Evolutionary conservation across 2,888 invertebrate genomes (phyloP).

Genomic region (Diplolepis rosae): DNA sequence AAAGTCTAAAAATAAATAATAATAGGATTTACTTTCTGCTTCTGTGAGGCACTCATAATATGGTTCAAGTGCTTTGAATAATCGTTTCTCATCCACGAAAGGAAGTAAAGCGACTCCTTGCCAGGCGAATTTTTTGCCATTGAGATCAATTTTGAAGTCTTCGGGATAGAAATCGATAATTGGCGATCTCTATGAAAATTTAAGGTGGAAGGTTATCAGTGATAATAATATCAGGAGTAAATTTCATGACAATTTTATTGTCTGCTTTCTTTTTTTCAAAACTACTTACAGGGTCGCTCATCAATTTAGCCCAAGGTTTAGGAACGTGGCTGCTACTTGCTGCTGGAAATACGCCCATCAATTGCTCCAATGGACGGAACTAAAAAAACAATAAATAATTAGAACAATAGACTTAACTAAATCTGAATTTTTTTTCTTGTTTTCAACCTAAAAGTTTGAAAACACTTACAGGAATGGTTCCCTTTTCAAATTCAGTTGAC

Average conservation of each 20-base stretch:
- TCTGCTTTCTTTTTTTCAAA: constrained; percentile 15
- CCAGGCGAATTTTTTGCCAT: constrained; percentile 99
- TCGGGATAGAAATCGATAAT: constrained; percentile 99
- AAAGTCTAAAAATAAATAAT: constrained; percentile 11
- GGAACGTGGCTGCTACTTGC: constrained; percentile 97
- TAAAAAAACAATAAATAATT: constrained; percentile 69
- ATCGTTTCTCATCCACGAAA: constrained; percentile 95
- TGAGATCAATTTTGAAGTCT: constrained; percentile 97
- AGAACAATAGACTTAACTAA: neutral
- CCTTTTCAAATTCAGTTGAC: constrained; percentile 89
- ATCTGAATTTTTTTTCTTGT: neutral
- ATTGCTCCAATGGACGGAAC: constrained; percentile 97
- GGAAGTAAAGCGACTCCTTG: constrained; percentile 98
- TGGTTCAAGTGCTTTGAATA: constrained; percentile 87
- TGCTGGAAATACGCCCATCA: constrained; percentile 99
- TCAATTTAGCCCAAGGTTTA: constrained; percentile 92
- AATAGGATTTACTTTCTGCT: constrained; percentile 83
- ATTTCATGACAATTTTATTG: neutral
- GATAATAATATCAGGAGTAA: neutral
- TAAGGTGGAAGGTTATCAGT: constrained; percentile 3
- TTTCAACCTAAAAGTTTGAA: no score
- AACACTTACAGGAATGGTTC: constrained; percentile 87
- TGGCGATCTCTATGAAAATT: constrained; percentile 82
- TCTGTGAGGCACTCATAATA: constrained; percentile 87
- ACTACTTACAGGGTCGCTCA: constrained; percentile 88